phyloP scores from a whole-genome alignment of 2,888 invertebrate genomes.

The Aelia acuminata region DNA sequence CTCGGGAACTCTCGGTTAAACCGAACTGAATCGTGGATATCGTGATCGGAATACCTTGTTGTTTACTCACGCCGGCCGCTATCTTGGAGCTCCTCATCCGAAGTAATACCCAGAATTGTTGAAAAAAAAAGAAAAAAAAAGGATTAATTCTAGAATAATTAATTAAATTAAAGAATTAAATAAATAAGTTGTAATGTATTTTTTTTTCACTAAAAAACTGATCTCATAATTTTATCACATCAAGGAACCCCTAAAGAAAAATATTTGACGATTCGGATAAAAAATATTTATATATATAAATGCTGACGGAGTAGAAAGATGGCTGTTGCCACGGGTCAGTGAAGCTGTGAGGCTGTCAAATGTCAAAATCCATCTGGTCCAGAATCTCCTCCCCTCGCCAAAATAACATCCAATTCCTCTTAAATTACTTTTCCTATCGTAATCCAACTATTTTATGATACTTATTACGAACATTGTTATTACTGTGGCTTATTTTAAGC shows the following conservation, averaged over 20 bases:
- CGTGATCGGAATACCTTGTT: too few relatives aligned
- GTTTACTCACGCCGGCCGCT: too few relatives aligned
- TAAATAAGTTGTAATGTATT: not conserved
- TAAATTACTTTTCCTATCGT: not conserved
- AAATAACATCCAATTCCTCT: not conserved
- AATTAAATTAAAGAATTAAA: not conserved
- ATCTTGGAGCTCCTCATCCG: too few relatives aligned
- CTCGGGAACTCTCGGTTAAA: too few relatives aligned
- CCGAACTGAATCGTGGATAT: too few relatives aligned
- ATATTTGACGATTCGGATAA: slow-evolving; percentile 24
- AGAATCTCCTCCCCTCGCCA: not conserved
- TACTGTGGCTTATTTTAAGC: too few relatives aligned
- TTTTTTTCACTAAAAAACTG: not conserved
- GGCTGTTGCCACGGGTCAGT: not conserved
- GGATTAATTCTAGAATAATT: not conserved
- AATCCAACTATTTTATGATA: too few relatives aligned
- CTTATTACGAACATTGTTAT: too few relatives aligned
- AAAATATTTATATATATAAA: not conserved
- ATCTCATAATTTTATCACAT: not conserved
- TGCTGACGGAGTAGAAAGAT: not conserved
- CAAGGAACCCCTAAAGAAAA: not conserved
- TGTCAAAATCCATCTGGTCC: not conserved
- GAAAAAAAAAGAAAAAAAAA: too few relatives aligned
- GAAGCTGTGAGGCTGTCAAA: not conserved
- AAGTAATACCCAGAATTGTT: too few relatives aligned